Base-by-base conservation (phyloP, 2,888 invertebrate genomes). In the Brenthis ino region DNA sequence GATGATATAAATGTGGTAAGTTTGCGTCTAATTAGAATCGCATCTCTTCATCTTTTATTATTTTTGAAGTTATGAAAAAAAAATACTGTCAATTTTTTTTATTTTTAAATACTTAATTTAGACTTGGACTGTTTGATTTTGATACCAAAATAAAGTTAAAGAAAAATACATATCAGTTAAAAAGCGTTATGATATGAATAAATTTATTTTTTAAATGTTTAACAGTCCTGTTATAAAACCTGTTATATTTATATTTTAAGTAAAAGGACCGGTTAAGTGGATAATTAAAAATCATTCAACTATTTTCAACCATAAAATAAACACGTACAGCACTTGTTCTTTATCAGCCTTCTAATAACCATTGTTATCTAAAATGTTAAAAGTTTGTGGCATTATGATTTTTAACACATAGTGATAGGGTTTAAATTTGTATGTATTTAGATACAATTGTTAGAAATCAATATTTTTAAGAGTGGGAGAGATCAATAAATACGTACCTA, bases 401-500 rank as follows among this genome's bases (percentile, higher is more conserved):
- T 80, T 79, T 79, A 77, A 79, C 80, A 80, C 79, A 77, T 79
- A 77, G 54, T 2, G 11, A 24, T 63, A 63, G 20, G n/a, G 54
- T 8, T 53, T 63, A 63, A 54, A 63, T 20, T 63, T 54, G 54
- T 53, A 43, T 37, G 63, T 14, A 16, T 20, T 24, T 37, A 63
- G 12, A 13, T 20, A 20, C 54, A 63, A 43, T 43, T 6, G 63
- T 43, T 43, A 12, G 61, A 53, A 66, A 69, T 69, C 69, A 65
- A 69, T 66, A 66, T 66, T 65, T 66, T 69, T 24, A 54, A 69
- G 69, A 61, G 69, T 57, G 69, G 63, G 50, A 43, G 48, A 54
- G 66, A 63, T 69, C 69, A 66, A 65, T 66, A 65, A 60, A 60
- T 64, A 65, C 55, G 37, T 63, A 8, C 28, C 50, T 43, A 53